Percentiles rank a stretch among this genome's conserved stretches.
These are phyloP conservation scores for Allolobophora icterica DNA, from an alignment of 2,888 invertebrate species.

Conservation along the genomic window DNA sequence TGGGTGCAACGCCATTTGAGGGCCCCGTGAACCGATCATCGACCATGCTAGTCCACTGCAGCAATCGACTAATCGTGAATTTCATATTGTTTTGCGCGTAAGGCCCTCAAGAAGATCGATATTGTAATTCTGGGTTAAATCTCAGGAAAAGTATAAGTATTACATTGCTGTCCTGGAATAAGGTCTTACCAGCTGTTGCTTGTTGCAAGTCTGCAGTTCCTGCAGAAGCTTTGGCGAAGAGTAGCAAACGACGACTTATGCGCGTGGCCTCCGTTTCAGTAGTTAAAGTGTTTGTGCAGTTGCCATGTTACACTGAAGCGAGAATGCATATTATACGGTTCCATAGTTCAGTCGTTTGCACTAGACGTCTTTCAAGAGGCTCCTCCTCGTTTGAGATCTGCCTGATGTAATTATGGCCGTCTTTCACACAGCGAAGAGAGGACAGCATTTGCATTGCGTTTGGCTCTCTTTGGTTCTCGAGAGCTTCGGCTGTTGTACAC, in stretches of 20 bases:
- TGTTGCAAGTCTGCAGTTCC: neutral
- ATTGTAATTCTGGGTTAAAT: neutral
- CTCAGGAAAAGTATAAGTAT: neutral
- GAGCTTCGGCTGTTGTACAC: neutral
- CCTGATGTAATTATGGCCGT: constrained; percentile 7
- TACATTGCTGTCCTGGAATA: neutral
- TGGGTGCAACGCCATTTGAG: too few species aligned
- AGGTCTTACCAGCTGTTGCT: neutral
- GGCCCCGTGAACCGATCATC: too few species aligned
- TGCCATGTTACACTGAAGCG: neutral
- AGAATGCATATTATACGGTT: neutral
- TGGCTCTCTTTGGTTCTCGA: neutral
- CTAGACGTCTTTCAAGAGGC: neutral
- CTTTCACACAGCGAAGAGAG: neutral
- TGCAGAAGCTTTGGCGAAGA: neutral
- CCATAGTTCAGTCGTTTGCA: constrained; percentile 1
- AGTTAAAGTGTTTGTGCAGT: constrained; percentile 11
- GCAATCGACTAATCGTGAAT: too few species aligned
- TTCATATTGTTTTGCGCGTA: too few species aligned
- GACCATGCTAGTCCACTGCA: too few species aligned
- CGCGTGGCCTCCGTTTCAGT: neutral
- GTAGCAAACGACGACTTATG: neutral
- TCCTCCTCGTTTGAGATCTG: neutral
- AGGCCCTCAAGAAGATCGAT: neutral
- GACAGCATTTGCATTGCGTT: neutral